Evolutionary conservation across 2,113 vertebrate species (phyloP), one percentile per base, ranked within the genome.

Genomic region (Pygathrix nemaeus): DNA sequence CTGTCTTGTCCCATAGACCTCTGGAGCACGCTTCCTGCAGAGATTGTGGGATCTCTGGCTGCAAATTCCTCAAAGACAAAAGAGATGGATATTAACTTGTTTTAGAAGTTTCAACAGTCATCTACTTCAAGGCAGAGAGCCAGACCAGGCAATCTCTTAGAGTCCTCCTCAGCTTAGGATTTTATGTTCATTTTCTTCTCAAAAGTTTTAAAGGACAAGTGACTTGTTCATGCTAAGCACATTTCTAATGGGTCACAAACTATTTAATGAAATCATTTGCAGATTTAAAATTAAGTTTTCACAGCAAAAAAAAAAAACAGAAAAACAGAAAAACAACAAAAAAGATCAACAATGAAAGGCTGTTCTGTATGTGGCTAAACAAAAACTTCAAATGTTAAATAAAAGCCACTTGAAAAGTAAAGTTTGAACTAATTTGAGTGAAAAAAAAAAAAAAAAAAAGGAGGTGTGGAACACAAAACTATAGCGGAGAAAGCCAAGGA

Each of bases 401-500:
- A 89, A 97, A 89, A 96, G 23, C 25, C 70, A 90, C 32, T 48
- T 97, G 84, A 95, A 94, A 72, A 61, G 17, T 88, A 38, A 84
- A 78, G 68, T 79, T 48, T 96, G 72, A 86, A 95, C 32, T 79
- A 45, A 30, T 94, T 64, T n/a, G 27, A 83, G 59, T 64, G 6
- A 6, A 38, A 50, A 50, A 50, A 50, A 48, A 12, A 23, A 23
- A 57, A 23, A 3, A 96, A 89, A 40, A n/a, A 38, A 3, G 92
- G 93, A 70, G 73, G 90, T 76, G 88, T 6, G 20, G 96, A 96
- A 79, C 45, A 92, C 17, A 97, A 95, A 96, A 96, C 21, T 45
- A 91, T 45, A 96, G 59, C 93, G 79, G 18, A 70, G 72, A 52
- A 83, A 96, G 89, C 94, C 96, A 98, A 97, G 87, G n/a, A 38